phyloP scores from a whole-genome alignment of 2,113 vertebrate species.

The Callospermophilus lateralis region DNA sequence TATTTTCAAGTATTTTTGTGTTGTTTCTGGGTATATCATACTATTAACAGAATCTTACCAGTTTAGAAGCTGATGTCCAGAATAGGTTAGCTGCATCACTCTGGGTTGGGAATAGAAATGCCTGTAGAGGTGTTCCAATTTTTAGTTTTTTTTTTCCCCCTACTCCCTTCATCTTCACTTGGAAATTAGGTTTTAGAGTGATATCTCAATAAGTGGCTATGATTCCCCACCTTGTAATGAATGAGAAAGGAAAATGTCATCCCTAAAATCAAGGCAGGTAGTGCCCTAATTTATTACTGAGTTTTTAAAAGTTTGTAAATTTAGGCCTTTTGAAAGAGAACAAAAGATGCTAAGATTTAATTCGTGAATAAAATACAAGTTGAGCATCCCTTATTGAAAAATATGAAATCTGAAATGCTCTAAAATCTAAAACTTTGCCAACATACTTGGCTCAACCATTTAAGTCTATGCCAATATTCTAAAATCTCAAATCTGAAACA shows the following conservation, averaged over 20 bases:
- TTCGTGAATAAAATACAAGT: not conserved
- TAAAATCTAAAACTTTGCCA: not conserved
- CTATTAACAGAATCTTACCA: not conserved
- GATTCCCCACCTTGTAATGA: not conserved
- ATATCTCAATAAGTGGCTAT: not conserved
- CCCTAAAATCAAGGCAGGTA: not conserved
- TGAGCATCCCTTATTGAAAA: not conserved
- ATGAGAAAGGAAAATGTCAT: not conserved
- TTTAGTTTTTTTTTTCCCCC: not conserved
- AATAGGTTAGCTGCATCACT: not conserved
- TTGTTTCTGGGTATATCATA: not conserved
- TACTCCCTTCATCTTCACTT: not conserved
- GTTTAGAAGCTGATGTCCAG: not conserved
- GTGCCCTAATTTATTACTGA: not conserved
- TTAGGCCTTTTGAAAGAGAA: not conserved
- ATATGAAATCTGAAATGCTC: not conserved
- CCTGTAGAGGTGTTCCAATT: not conserved
- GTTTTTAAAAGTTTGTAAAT: constrained; percentile 5
- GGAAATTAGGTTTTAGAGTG: not conserved
- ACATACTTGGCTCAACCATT: not conserved
- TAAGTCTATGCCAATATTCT: not conserved
- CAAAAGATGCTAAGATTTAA: constrained; percentile 38
- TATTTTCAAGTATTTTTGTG: not conserved
- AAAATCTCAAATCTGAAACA: not conserved
- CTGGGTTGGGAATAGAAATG: not conserved